Conservation (phyloP, 2,113 vertebrate genomes). For the Sporophila hypoxantha region DNA sequence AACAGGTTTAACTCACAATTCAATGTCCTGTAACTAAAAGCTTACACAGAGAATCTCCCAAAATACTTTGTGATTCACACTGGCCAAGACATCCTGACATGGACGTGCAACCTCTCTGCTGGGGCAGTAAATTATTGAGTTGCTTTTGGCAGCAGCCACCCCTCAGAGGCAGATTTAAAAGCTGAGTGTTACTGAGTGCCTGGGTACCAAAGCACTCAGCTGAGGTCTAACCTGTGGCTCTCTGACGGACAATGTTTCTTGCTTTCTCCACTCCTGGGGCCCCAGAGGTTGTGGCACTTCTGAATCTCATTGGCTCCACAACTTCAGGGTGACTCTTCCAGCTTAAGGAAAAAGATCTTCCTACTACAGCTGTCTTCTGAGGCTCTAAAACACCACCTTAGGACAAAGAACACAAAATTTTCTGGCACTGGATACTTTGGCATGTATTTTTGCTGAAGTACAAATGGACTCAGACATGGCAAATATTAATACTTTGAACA, state of each 20-base stretch:
- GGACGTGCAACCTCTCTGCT: fast-evolving
- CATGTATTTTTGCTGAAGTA: fast-evolving
- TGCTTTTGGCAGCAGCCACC: not conserved
- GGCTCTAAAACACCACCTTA: slow-evolving; percentile 81
- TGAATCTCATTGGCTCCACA: slow-evolving; percentile 91
- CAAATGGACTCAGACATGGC: not conserved
- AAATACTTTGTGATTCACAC: not conserved
- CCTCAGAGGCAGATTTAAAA: not conserved
- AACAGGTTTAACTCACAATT: not conserved
- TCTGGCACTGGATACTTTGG: not conserved
- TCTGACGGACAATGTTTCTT: slow-evolving; percentile 89
- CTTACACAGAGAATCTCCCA: not conserved
- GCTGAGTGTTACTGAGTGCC: fast-evolving
- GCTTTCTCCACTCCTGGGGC: slow-evolving; percentile 93
- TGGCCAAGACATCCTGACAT: not conserved
- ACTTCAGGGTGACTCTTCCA: slow-evolving; percentile 87
- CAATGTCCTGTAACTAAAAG: not conserved
- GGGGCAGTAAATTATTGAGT: not conserved
- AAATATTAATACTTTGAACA: not conserved
- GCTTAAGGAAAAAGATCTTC: slow-evolving; percentile 92
- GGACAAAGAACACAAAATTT: not conserved
- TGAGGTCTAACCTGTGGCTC: slow-evolving; percentile 81
- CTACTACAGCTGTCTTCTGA: slow-evolving; percentile 81
- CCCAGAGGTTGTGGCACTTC: slow-evolving; percentile 95
- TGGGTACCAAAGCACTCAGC: not conserved